phyloP scores from a whole-genome alignment of 2,797 vertebrate species.

The Lophius americanus region DNA sequence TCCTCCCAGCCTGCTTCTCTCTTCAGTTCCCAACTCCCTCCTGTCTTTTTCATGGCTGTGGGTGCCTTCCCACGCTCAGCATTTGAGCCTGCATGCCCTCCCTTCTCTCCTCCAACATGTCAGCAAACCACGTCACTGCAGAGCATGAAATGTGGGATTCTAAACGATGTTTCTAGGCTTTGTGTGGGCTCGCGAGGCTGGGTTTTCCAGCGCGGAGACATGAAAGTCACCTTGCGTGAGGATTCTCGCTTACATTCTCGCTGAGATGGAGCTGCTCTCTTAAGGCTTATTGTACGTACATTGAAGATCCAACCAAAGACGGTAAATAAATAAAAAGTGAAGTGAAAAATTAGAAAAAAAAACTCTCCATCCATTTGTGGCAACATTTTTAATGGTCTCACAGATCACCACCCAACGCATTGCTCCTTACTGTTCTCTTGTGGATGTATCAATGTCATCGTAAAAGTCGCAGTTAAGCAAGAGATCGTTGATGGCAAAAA shows the following conservation, averaged over 20 bases:
- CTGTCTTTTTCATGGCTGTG: constrained; percentile 42
- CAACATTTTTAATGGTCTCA: too few relatives aligned
- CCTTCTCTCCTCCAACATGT: constrained; percentile 38
- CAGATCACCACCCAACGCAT: too few relatives aligned
- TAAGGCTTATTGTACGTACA: background rate
- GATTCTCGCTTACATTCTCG: constrained; percentile 10
- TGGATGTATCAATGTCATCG: too few relatives aligned
- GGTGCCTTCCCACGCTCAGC: constrained; percentile 74
- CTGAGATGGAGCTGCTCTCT: constrained; percentile 25
- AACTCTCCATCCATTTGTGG: too few relatives aligned
- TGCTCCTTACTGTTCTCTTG: too few relatives aligned
- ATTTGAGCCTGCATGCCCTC: constrained; percentile 63
- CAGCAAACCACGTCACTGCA: constrained; percentile 42
- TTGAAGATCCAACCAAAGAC: too few relatives aligned
- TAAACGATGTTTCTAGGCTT: constrained; percentile 25
- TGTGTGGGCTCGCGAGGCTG: background rate
- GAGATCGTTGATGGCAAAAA: too few relatives aligned
- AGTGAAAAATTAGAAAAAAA: too few relatives aligned
- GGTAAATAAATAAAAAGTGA: too few relatives aligned
- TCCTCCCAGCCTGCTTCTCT: constrained; percentile 32
- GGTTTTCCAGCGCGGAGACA: constrained; percentile 48
- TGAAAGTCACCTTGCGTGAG: constrained; percentile 63
- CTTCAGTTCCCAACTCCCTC: constrained; percentile 54
- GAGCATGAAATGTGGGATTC: constrained; percentile 42
- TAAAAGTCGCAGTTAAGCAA: too few relatives aligned